phyloP scores from a whole-genome alignment of 2,888 invertebrate species.

The Abrostola triplasia region DNA sequence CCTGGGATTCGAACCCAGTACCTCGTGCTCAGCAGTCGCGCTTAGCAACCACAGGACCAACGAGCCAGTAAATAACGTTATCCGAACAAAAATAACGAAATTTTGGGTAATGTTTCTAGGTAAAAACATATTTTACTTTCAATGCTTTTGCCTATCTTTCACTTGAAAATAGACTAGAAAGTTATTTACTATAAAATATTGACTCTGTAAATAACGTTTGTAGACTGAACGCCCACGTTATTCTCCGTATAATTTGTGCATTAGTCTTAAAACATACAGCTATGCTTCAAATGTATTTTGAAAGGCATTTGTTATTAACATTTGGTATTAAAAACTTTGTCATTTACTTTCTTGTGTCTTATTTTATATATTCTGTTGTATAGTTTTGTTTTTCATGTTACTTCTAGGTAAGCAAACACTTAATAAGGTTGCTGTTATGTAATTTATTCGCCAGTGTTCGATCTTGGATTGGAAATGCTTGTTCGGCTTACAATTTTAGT shows the following conservation, averaged over 20 bases:
- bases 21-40: too few relatives aligned
- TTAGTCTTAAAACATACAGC: background rate
- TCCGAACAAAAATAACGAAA: too few relatives aligned
- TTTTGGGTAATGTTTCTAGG: too few relatives aligned
- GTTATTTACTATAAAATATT: background rate
- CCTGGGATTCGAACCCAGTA: too few relatives aligned
- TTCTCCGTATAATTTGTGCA: background rate
- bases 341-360: background rate
- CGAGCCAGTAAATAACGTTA: too few relatives aligned
- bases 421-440: slow-evolving; percentile 2
- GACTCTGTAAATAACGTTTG: background rate
- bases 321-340: background rate
- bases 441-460: slow-evolving; percentile 8
- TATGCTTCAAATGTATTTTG: background rate
- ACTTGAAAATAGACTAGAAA: background rate
- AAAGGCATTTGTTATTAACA: background rate
- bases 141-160: background rate
- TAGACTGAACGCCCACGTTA: background rate
- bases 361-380: slow-evolving; percentile 4
- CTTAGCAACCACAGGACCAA: too few relatives aligned
- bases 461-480: slow-evolving; percentile 7
- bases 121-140: background rate
- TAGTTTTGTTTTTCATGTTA: slow-evolving; percentile 4
- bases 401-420: slow-evolving; percentile 10
- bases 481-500: slow-evolving; percentile 9